Evolutionary conservation across 2,113 vertebrate genomes (phyloP).

Genomic region (Mirza zaza): DNA sequence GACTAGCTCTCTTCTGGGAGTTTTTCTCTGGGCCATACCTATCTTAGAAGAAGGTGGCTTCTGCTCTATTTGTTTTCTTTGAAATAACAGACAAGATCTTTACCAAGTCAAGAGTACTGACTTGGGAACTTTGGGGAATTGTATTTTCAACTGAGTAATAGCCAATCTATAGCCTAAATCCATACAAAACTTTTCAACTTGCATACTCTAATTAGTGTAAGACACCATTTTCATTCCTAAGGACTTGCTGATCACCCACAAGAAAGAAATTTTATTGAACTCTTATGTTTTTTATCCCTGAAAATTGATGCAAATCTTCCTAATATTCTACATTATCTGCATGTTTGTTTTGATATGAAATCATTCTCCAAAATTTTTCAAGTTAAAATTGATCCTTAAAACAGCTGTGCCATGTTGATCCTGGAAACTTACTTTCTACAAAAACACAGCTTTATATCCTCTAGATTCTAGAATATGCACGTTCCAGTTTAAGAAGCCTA

Average conservation of each 20-base stretch:
- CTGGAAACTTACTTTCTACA: no score
- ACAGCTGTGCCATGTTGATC: not conserved
- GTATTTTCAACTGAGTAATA: not conserved
- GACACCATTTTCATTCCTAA: not conserved
- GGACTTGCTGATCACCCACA: not conserved
- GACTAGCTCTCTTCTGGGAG: not conserved
- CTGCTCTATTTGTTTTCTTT: not conserved
- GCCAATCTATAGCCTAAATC: not conserved
- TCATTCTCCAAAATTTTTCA: not conserved
- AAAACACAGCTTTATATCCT: not conserved
- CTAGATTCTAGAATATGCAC: not conserved
- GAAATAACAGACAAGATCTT: not conserved
- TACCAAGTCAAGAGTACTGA: not conserved
- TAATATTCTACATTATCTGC: not conserved
- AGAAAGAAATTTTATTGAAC: not conserved
- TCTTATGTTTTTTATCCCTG: not conserved
- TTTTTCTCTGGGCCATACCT: not conserved
- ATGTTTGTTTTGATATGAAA: not conserved
- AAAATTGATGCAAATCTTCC: not conserved
- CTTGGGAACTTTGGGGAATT: not conserved
- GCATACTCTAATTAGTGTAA: not conserved
- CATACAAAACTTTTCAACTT: not conserved
- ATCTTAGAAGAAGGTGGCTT: constrained; percentile 22
- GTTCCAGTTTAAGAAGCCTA: not conserved
- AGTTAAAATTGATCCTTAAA: not conserved